Conservation (phyloP, 2,797 vertebrate species). For the Gallinago nigripennis region DNA sequence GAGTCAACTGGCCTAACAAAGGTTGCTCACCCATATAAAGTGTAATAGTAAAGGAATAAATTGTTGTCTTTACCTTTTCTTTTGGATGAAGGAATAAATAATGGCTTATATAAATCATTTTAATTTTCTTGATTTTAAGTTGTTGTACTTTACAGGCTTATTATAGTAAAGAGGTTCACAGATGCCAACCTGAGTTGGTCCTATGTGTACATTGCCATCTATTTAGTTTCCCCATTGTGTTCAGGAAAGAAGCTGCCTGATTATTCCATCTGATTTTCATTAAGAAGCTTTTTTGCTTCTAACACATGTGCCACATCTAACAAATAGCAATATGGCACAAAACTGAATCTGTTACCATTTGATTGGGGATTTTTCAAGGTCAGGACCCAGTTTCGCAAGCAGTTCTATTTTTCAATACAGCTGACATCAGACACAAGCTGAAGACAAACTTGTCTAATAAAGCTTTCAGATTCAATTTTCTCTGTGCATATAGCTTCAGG, state of each 20-base stretch:
- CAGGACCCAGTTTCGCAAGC: slow-evolving; percentile 70
- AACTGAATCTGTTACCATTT: slow-evolving; percentile 63
- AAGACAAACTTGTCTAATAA: slow-evolving; percentile 83
- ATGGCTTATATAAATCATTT: neutral
- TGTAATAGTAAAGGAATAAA: neutral
- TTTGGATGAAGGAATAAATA: neutral
- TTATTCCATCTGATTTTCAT: slow-evolving; percentile 34
- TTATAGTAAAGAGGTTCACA: neutral
- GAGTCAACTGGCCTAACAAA: neutral
- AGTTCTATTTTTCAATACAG: slow-evolving; percentile 73
- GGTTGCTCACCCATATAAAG: neutral
- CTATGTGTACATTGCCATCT: neutral
- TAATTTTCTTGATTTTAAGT: neutral
- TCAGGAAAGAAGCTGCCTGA: neutral
- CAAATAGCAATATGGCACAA: slow-evolving; percentile 51
- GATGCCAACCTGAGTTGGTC: neutral
- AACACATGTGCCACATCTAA: slow-evolving; percentile 34
- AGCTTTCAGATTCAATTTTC: slow-evolving; percentile 83
- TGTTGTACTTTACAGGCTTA: neutral
- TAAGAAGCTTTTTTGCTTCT: slow-evolving; percentile 30
- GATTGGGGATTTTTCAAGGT: slow-evolving; percentile 75
- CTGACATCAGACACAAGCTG: slow-evolving; percentile 74
- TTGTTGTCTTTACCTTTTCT: neutral
- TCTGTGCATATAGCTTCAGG: slow-evolving; percentile 74
- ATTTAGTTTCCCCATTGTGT: neutral